These are phyloP conservation scores for Copidosoma floridanum DNA, from an alignment of 1,140 invertebrate species.

Conservation along the genomic window DNA sequence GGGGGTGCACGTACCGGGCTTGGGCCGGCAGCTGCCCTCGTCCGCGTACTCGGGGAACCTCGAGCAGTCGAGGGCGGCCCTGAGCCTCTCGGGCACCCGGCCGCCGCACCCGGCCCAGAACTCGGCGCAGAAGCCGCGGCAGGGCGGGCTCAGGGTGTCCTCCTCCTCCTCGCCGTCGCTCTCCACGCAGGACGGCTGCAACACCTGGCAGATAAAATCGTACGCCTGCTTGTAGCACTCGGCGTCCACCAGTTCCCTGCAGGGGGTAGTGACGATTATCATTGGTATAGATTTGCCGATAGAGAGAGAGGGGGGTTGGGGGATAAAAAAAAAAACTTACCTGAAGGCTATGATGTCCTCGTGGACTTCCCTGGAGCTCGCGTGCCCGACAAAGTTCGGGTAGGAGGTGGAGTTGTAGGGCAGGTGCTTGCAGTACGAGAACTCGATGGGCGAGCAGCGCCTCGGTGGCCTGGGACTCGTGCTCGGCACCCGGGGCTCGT, in stretches of 20 bases:
- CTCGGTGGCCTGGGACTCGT: conserved; percentile 60
- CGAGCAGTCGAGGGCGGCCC: conserved; percentile 73
- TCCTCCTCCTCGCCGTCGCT: conserved; percentile 46
- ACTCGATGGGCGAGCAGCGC: conserved; percentile 65
- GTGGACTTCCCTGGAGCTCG: conserved; percentile 66
- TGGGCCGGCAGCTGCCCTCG: conserved; percentile 69
- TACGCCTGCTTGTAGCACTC: conserved; percentile 82
- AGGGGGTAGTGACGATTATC: not conserved
- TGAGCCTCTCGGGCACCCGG: conserved; percentile 68
- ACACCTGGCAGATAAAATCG: conserved; percentile 81
- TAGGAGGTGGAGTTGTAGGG: conserved; percentile 80
- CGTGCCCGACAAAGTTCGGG: conserved; percentile 74
- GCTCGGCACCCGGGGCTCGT: conserved; percentile 15
- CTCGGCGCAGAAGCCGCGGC: conserved; percentile 79
- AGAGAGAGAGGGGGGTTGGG: not conserved
- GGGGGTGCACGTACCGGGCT: conserved; percentile 62
- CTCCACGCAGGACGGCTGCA: conserved; percentile 74
- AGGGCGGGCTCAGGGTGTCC: conserved; percentile 68
- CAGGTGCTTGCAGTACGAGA: conserved; percentile 72
- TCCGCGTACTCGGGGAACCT: conserved; percentile 77
- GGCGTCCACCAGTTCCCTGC: conserved; percentile 78
- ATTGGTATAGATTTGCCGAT: not conserved
- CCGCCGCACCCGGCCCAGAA: conserved; percentile 80
- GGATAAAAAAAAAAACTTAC: conserved; percentile 40
- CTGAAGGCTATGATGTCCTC: conserved; percentile 77